phyloP scores from a whole-genome alignment of 2,113 vertebrate genomes.

The Melanerpes aurifrons region DNA sequence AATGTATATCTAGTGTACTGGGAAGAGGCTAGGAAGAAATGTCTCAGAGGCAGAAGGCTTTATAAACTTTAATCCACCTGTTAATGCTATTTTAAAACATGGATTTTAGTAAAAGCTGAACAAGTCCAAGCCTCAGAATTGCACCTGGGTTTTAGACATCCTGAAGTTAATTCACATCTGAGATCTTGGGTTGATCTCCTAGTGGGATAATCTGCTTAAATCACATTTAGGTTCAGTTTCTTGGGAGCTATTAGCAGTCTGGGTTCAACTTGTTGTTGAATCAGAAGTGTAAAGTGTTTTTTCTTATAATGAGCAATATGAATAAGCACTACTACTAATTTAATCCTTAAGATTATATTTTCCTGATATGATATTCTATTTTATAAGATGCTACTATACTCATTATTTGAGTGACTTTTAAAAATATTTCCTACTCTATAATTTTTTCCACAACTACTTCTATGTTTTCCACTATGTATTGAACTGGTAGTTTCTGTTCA shows the following conservation, averaged over 20 bases:
- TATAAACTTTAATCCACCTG: constrained; percentile 11
- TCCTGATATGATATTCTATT: not conserved
- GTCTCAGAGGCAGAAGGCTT: not conserved
- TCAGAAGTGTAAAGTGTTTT: not conserved
- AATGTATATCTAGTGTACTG: not conserved
- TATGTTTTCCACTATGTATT: not conserved
- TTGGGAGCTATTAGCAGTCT: not conserved
- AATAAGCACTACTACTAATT: not conserved
- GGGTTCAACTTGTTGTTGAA: not conserved
- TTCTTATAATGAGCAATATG: not conserved
- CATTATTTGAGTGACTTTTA: not conserved
- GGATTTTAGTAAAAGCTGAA: not conserved
- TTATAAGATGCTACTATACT: not conserved
- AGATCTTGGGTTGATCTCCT: not conserved
- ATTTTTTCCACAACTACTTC: not conserved
- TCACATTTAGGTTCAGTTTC: not conserved
- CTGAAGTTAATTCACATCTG: not conserved
- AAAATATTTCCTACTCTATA: not conserved
- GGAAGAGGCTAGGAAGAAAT: not conserved
- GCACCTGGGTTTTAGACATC: not conserved
- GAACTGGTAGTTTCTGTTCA: not conserved
- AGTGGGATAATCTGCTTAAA: constrained; percentile 34
- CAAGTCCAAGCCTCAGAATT: not conserved
- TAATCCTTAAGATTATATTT: not conserved
- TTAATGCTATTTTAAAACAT: not conserved